Evolutionary conservation across 2,113 vertebrate species (phyloP).

Genomic region (Dascyllus trimaculatus): DNA sequence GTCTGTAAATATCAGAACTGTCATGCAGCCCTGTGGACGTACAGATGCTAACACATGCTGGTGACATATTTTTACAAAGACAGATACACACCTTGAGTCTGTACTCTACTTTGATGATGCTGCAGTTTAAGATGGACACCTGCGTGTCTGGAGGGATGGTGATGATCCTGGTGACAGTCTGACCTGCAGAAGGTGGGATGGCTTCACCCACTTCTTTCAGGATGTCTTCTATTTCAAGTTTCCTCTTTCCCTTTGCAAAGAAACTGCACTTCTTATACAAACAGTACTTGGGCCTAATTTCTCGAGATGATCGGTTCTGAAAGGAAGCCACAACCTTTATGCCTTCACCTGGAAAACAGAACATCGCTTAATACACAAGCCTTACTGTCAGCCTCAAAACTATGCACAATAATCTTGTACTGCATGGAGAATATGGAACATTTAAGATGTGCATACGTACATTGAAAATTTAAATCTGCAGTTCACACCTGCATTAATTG

Average conservation of each 20-base stretch:
- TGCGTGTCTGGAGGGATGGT: constrained; percentile 51
- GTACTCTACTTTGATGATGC: constrained; percentile 70
- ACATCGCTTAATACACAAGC: neutral
- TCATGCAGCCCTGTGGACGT: neutral
- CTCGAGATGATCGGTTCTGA: constrained; percentile 49
- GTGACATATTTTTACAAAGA: neutral
- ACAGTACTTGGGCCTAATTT: constrained; percentile 71
- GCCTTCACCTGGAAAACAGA: neutral
- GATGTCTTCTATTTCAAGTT: constrained; percentile 52
- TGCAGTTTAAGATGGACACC: constrained; percentile 71
- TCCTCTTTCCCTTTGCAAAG: constrained; percentile 62
- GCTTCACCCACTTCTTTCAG: constrained; percentile 71
- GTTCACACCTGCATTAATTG: neutral
- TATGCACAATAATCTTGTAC: no score
- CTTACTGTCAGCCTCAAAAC: no score
- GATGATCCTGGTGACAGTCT: constrained; percentile 66
- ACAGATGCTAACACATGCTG: neutral
- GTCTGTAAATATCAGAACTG: neutral
- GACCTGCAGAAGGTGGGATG: constrained; percentile 53
- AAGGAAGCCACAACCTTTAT: neutral
- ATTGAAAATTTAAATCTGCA: neutral
- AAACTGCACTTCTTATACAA: constrained; percentile 72
- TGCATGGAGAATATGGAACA: no score
- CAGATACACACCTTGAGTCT: constrained; percentile 66
- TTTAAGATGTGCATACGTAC: neutral